Evolutionary conservation across 2,113 vertebrate genomes (phyloP), one percentile per base, ranked within the genome.

Genomic region (Atractosteus spatula): DNA sequence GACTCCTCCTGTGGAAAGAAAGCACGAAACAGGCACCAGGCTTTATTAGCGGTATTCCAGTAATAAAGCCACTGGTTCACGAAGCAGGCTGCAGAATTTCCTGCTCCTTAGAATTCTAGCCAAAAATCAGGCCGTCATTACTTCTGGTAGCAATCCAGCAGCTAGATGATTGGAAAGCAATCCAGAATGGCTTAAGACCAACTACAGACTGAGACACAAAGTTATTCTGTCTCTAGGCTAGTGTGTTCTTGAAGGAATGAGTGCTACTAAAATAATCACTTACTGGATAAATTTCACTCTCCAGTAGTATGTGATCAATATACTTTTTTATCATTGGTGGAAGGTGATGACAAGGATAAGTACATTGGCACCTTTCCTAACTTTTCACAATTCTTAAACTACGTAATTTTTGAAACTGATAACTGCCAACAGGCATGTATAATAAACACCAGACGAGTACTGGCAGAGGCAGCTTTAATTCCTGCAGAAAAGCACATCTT

Each of bases 11-110:
- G 66, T 51, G 0, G 63, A 14, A 16, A 72, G 71, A 75, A 75
- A 79, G 75, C 62, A 76, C 72, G 76, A 78, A 76, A 67, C 78
- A 68, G 78, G 87, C 83, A 85, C 84, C 83, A 82, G 79, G 41
- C 76, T 85, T 83, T 81, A 84, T 84, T 85, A 86, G 82, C 74
- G 80, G 77, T 78, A 77, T 87, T 82, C 82, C 76, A 81, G 59
- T 81, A 87, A 85, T 84, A 82, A 89, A 87, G 84, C 82, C 71
- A 17, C 75, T 77, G 74, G 77, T 91, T 83, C 73, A 77, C 82
- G 76, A 82, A 82, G 78, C 76, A 78, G 77, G 77, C 75, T 81
- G 73, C 74, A 87, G 77, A 81, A 77, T 82, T 88, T 90, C 86
- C 71, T 76, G 82, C 71, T 88, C 71, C 78, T 83, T 70, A 77